Evolutionary conservation across 2,888 invertebrate genomes (phyloP).

Genomic region (Latrodectus elegans): DNA sequence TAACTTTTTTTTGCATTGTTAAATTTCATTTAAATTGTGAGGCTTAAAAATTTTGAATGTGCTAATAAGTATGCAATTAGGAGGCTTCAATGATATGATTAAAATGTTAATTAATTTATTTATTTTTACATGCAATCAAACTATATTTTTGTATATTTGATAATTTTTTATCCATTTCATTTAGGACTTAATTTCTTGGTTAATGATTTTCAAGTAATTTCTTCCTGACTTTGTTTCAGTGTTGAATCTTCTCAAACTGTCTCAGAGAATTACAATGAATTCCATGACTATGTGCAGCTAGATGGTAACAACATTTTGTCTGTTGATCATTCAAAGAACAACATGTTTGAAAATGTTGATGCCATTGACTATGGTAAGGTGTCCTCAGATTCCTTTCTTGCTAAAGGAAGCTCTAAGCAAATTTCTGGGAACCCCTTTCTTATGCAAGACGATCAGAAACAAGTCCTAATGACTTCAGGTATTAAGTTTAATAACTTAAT

Average conservation of each 20-base stretch:
- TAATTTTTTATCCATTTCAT: no score
- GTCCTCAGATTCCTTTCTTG: slow-evolving; percentile 64
- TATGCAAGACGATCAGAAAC: slow-evolving; percentile 59
- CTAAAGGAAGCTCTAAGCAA: slow-evolving; percentile 57
- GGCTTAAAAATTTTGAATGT: no score
- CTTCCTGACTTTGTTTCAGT: slow-evolving; percentile 3
- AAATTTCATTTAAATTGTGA: no score
- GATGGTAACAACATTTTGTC: slow-evolving; percentile 55
- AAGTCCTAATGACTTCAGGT: slow-evolving; percentile 60
- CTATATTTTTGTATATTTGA: no score
- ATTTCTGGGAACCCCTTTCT: slow-evolving; percentile 65
- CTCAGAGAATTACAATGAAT: slow-evolving; percentile 33
- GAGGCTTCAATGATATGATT: no score
- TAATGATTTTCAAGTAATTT: neutral
- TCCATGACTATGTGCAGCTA: slow-evolving; percentile 33
- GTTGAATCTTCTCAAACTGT: slow-evolving; percentile 35
- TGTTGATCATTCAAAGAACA: slow-evolving; percentile 63
- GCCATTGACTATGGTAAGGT: slow-evolving; percentile 54
- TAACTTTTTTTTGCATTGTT: no score
- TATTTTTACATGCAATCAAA: no score
- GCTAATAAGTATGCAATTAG: no score
- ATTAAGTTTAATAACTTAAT: neutral
- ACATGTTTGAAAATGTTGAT: slow-evolving; percentile 60
- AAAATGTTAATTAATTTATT: no score
- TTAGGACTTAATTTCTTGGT: no score